Conservation (phyloP, 2,888 invertebrate genomes). For the Branchipolynoe longqiensis region DNA sequence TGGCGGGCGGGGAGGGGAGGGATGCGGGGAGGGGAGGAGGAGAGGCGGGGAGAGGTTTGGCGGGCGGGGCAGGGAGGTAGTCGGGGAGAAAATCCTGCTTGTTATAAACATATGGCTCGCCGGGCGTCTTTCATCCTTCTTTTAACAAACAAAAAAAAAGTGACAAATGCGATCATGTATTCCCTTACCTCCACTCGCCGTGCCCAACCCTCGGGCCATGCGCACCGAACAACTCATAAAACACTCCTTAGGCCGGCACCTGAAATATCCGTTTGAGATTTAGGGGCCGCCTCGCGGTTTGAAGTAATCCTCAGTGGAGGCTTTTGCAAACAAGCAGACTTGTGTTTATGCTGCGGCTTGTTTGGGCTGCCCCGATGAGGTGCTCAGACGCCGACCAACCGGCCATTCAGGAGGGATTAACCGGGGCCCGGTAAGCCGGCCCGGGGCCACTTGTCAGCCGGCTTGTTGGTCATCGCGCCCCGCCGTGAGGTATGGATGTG, state of each 20-base stretch:
- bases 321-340: background rate
- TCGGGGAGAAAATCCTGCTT: background rate
- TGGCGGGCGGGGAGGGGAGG: too few relatives aligned
- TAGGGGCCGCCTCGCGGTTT: too few relatives aligned
- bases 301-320: background rate
- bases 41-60: too few relatives aligned
- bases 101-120: constrained; percentile 19
- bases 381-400: background rate
- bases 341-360: background rate
- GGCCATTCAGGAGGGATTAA: constrained; percentile 17
- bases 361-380: background rate
- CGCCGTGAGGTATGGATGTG: background rate
- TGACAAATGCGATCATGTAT: constrained; percentile 21
- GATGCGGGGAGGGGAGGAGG: too few relatives aligned
- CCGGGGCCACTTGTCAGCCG: background rate
- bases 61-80: too few relatives aligned
- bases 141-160: too few relatives aligned
- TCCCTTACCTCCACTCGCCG: too few relatives aligned
- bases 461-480: background rate
- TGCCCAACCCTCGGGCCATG: too few relatives aligned
- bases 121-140: background rate
- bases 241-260: too few relatives aligned
- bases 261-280: too few relatives aligned
- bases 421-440: background rate
- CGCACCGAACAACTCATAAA: too few relatives aligned